These are phyloP conservation scores for Saxicola maurus DNA, from an alignment of 2,797 vertebrate genomes.

Conservation along the genomic window DNA sequence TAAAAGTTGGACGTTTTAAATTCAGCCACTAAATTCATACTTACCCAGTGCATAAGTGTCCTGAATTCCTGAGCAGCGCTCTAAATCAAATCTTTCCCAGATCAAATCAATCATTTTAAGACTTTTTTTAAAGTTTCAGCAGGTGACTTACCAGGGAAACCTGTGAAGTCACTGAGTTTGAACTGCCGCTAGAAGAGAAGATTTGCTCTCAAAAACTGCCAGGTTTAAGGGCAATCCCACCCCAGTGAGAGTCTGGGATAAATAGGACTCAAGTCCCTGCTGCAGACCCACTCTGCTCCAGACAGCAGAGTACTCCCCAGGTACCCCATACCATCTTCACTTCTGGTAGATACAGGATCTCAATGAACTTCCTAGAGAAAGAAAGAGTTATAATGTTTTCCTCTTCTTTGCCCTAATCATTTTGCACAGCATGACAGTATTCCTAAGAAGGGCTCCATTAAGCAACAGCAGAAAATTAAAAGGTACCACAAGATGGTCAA, in stretches of 20 bases:
- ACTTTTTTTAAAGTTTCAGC: neutral
- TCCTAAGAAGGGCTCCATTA: constrained; percentile 13
- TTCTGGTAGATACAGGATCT: neutral
- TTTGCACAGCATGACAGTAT: neutral
- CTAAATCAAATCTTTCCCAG: constrained; percentile 21
- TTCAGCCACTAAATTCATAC: constrained; percentile 38
- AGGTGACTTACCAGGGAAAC: neutral
- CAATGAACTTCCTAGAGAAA: neutral
- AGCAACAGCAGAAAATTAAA: constrained; percentile 18
- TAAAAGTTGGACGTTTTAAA: constrained; percentile 33
- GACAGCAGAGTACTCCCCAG: neutral
- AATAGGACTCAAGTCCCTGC: neutral
- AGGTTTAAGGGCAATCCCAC: neutral
- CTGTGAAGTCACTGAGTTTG: neutral
- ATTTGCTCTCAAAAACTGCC: neutral
- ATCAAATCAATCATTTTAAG: constrained; percentile 32
- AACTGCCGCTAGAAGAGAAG: neutral
- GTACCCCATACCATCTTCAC: neutral
- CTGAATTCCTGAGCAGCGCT: constrained; percentile 40
- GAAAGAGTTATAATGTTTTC: neutral
- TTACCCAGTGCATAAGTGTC: constrained; percentile 29
- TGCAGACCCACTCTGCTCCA: neutral
- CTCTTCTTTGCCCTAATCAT: neutral
- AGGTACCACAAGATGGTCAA: neutral
- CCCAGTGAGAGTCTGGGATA: neutral